Evolutionary conservation across 1,140 invertebrate species (phyloP), one percentile per base, ranked within the genome.

Genomic region (Batillaria attramentaria): DNA sequence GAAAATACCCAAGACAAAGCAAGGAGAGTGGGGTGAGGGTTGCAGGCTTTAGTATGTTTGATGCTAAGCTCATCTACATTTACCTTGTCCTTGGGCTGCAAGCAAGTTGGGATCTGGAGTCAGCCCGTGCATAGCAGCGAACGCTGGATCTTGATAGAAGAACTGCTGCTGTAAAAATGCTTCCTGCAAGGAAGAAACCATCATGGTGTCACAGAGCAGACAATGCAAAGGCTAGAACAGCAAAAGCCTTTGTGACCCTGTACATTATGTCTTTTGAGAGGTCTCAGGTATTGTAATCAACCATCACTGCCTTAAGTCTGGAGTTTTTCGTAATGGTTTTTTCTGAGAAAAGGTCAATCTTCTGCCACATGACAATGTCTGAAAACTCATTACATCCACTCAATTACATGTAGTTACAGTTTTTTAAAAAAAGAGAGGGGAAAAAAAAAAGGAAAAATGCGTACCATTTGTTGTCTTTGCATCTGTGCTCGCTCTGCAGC

Each of bases 401-500:
- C 10, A 50, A 50, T 62, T 62, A 1, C 57, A 16, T 8, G 10
- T n/a, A 62, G 33, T 28, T 1, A 62, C n/a, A 10, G 24, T 31
- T 10, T 62, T 62, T 18, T 28, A 69, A 35, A n/a, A 5, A 69
- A 2, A 35, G 39, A 41, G 3, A 69, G 31, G 39, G 39, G 31
- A 69, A 69, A 37, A 2, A 69, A n/a, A n/a, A 69, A 41, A 35
- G 39, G 24, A 31, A 69, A 24, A 35, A 5, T 35, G 6, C 13
- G n/a, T 37, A 31, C 33, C 33, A 69, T 5, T 37, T 83, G 80
- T 42, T 87, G 84, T 41, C 85, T 84, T n/a, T n/a, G n/a, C n/a
- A n/a, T n/a, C n/a, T n/a, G 37, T 88, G 83, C 78, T 88, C 80
- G 78, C 41, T 87, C 85, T 6, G 84, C 87, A 31, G 72, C 81